Evolutionary conservation across 2,113 vertebrate species (phyloP).

Genomic region (Scomber scombrus): DNA sequence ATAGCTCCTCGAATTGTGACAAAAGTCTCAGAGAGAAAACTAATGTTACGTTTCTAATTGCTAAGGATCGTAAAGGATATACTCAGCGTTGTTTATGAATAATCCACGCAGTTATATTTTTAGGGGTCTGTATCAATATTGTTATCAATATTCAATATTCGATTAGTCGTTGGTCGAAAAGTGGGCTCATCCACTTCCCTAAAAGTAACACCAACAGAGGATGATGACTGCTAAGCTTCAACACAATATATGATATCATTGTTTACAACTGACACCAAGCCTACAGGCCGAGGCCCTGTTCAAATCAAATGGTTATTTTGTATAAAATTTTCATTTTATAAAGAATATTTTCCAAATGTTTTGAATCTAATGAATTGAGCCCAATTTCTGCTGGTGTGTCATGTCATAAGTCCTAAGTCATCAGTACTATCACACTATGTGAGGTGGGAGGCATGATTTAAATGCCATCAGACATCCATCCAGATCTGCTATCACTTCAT

Average conservation of each 20-base stretch:
- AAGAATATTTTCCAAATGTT: slow-evolving; percentile 1
- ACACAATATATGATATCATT: slow-evolving; percentile 30
- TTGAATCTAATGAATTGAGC: not conserved
- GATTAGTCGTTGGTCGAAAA: too few species aligned
- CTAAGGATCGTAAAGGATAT: too few species aligned
- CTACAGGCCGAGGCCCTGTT: not conserved
- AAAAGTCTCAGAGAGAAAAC: too few species aligned
- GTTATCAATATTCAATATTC: too few species aligned
- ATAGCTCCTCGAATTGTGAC: too few species aligned
- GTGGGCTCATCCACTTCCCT: too few species aligned
- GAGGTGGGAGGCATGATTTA: slow-evolving; percentile 24
- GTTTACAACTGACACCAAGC: slow-evolving; percentile 48
- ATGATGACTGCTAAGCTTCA: not conserved
- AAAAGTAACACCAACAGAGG: not conserved
- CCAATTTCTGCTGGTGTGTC: not conserved
- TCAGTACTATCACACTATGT: not conserved
- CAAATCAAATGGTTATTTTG: not conserved
- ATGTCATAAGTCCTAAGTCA: slow-evolving; percentile 1
- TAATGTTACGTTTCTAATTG: too few species aligned
- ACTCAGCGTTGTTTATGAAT: too few species aligned
- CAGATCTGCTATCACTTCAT: slow-evolving; percentile 26
- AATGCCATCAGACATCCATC: slow-evolving; percentile 32
- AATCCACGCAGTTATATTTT: too few species aligned
- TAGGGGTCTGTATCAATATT: too few species aligned
- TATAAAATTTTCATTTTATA: not conserved